Evolutionary conservation across 2,113 vertebrate species (phyloP).

Genomic region (Microcebus tavaratra): DNA sequence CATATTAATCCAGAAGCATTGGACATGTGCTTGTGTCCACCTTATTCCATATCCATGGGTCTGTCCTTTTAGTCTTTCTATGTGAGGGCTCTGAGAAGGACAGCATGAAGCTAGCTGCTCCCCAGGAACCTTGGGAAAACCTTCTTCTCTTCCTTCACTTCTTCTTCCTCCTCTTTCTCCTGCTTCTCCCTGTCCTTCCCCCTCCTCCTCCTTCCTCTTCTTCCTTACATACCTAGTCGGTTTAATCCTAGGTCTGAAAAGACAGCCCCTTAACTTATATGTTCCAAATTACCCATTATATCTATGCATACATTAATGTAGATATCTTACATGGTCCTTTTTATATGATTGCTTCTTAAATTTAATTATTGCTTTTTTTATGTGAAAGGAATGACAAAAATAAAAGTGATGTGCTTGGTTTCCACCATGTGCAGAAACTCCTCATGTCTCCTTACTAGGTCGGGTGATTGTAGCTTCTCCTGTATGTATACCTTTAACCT

Average conservation of each 20-base stretch:
- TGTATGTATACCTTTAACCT: neutral
- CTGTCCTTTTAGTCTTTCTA: neutral
- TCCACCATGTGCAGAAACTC: neutral
- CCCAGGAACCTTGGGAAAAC: neutral
- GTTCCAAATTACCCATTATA: neutral
- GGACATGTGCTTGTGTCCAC: neutral
- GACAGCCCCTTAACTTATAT: neutral
- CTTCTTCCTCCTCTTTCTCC: neutral
- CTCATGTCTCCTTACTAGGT: accelerated
- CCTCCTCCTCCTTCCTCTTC: neutral
- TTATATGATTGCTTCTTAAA: neutral
- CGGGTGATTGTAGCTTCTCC: neutral
- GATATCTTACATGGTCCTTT: neutral
- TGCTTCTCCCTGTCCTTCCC: neutral
- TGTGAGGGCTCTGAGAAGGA: neutral
- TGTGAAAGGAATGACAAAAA: neutral
- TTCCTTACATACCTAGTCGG: neutral
- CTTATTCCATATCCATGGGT: neutral
- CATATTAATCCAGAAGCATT: accelerated
- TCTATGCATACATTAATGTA: neutral
- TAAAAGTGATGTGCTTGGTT: neutral
- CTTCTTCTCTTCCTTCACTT: neutral
- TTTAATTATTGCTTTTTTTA: neutral
- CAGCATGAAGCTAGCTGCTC: neutral
- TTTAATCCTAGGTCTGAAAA: neutral